A percentile compares a stretch with the other conserved stretches of the same genome.
Conservation (phyloP, 2,888 invertebrate species). For the Lithophane socia region DNA sequence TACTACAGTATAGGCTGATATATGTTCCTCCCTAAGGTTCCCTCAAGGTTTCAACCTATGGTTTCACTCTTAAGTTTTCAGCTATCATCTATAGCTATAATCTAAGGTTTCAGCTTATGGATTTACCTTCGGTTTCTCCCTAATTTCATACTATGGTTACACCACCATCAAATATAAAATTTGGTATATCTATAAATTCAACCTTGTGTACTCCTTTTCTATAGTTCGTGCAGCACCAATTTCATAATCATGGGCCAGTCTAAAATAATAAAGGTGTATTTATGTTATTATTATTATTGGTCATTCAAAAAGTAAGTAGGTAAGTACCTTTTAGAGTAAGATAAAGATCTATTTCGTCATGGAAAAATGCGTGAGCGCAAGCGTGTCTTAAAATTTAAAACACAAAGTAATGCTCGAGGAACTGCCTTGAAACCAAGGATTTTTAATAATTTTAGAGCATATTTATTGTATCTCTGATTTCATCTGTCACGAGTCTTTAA, state of each 20-base stretch:
- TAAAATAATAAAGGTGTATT: neutral
- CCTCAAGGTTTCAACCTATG: neutral
- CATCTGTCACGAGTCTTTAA: neutral
- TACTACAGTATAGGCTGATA: no score
- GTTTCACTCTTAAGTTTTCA: neutral
- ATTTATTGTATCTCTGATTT: constrained; percentile 19
- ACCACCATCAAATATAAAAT: neutral
- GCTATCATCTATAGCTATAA: no score
- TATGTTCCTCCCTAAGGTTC: neutral
- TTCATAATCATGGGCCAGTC: neutral
- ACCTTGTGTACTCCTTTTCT: neutral
- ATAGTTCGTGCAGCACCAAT: neutral
- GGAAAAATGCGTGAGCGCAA: constrained; percentile 41
- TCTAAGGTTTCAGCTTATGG: neutral
- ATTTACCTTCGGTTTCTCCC: neutral
- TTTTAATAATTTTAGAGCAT: constrained; percentile 26
- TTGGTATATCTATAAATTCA: neutral
- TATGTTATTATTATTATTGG: constrained; percentile 17
- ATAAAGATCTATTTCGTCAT: constrained; percentile 53
- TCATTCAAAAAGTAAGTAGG: neutral
- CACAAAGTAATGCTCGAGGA: constrained; percentile 38
- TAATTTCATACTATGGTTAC: neutral
- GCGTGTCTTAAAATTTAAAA: constrained; percentile 30
- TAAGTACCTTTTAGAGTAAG: constrained; percentile 14
- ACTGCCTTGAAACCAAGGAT: constrained; percentile 55